A percentile compares a stretch with the other conserved stretches of the same genome.
Conservation (phyloP, 2,888 invertebrate species). For the Pollenia griseotomentosa region DNA sequence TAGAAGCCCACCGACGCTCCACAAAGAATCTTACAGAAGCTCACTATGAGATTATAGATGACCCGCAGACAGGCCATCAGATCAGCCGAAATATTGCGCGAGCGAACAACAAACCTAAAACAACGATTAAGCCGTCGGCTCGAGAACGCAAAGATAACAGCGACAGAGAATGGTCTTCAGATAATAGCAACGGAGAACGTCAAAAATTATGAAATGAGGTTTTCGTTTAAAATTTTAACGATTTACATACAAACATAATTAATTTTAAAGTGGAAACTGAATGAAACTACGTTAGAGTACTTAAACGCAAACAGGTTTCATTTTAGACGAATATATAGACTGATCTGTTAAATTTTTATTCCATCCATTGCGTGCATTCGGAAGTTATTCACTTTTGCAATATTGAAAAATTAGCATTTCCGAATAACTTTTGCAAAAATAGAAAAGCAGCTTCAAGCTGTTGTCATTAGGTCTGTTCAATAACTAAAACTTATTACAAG, state of each 20-base stretch:
- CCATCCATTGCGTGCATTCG: no score
- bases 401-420: no score
- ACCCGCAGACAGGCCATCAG: slow-evolving; percentile 69
- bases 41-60: slow-evolving; percentile 86
- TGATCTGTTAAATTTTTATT: no score
- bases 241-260: background rate
- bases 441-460: no score
- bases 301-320: background rate
- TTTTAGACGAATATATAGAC: no score
- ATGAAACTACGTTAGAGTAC: slow-evolving; percentile 19
- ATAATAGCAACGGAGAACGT: slow-evolving; percentile 70
- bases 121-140: slow-evolving; percentile 60
- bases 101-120: slow-evolving; percentile 65
- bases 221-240: slow-evolving; percentile 79
- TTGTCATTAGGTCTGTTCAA: no score
- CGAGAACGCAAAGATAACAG: slow-evolving; percentile 78
- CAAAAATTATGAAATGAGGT: slow-evolving; percentile 84
- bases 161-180: slow-evolving; percentile 82
- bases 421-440: no score
- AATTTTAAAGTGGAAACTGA: background rate
- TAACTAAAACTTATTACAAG: no score
- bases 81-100: slow-evolving; percentile 64
- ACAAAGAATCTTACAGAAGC: slow-evolving; percentile 86
- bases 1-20: slow-evolving; percentile 84
- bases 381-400: no score